A percentile compares a stretch with the other conserved stretches of the same genome.
Evolutionary conservation across 2,888 invertebrate genomes (phyloP).

Genomic region (Eupithecia subfuscata): DNA sequence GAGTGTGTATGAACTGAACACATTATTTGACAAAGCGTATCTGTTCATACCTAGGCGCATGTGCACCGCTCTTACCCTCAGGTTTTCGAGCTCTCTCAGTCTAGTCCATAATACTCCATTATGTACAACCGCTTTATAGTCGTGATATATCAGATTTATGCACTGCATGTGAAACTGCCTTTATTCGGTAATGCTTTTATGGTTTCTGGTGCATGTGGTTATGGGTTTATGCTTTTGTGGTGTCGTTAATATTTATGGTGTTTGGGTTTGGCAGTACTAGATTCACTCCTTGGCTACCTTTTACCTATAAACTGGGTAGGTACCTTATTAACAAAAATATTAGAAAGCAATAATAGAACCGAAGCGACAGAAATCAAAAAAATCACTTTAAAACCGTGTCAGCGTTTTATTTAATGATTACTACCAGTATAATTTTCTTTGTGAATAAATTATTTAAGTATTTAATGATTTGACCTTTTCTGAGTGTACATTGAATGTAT

Average conservation of each 20-base stretch:
- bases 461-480: too few species aligned
- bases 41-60: not conserved
- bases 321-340: not conserved
- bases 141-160: constrained; percentile 51
- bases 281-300: not conserved
- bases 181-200: constrained; percentile 22
- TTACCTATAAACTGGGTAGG: not conserved
- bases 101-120: constrained; percentile 64
- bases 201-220: constrained; percentile 8
- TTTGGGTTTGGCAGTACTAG: not conserved
- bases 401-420: too few species aligned
- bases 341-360: too few species aligned
- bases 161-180: constrained; percentile 40
- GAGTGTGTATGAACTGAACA: not conserved
- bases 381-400: too few species aligned
- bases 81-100: constrained; percentile 53
- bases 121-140: constrained; percentile 55
- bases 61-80: constrained; percentile 2
- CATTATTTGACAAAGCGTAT: not conserved
- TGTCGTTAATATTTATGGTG: not conserved
- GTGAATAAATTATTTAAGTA: too few species aligned
- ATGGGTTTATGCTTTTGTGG: constrained; percentile 7
- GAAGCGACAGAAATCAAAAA: too few species aligned
- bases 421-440: too few species aligned
- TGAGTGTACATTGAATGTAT: too few species aligned